These are phyloP conservation scores for Sporophila hypoxantha DNA, from an alignment of 2,113 vertebrate species.

Conservation along the genomic window DNA sequence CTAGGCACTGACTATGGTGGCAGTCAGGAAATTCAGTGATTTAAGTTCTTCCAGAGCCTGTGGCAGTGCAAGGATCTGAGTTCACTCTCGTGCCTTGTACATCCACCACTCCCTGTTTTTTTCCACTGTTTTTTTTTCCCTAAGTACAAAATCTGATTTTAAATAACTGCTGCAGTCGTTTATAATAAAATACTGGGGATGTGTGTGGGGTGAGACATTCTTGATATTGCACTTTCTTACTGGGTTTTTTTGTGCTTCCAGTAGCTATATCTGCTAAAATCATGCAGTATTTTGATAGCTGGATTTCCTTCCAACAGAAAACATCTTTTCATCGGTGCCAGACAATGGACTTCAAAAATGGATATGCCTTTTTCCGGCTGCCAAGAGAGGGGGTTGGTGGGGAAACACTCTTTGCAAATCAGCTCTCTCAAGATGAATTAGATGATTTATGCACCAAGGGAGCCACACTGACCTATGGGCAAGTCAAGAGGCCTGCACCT, in stretches of 20 bases:
- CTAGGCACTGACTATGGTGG: not conserved
- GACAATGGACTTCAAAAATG: slow-evolving; percentile 82
- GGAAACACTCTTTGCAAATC: slow-evolving; percentile 70
- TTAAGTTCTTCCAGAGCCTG: not conserved
- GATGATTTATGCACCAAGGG: slow-evolving; percentile 65
- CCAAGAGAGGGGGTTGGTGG: slow-evolving; percentile 78
- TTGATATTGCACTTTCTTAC: not conserved
- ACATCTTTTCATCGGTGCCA: slow-evolving; percentile 83
- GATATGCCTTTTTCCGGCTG: slow-evolving; percentile 71
- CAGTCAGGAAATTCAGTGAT: not conserved
- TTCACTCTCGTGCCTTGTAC: not conserved
- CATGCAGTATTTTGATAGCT: not conserved
- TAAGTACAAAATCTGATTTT: not conserved
- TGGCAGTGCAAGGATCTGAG: not conserved
- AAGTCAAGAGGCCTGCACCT: slow-evolving; percentile 31
- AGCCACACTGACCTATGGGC: slow-evolving; percentile 63
- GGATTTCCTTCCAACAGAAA: slow-evolving; percentile 73
- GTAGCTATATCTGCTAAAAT: not conserved
- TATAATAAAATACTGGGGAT: not conserved
- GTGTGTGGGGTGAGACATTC: not conserved
- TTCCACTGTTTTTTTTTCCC: not conserved
- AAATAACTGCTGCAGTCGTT: not conserved
- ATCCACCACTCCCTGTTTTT: not conserved
- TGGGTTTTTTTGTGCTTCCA: not conserved
- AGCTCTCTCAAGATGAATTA: slow-evolving; percentile 73